Evolutionary conservation across 2,888 invertebrate species (phyloP).

Genomic region (Stratiomys singularior): DNA sequence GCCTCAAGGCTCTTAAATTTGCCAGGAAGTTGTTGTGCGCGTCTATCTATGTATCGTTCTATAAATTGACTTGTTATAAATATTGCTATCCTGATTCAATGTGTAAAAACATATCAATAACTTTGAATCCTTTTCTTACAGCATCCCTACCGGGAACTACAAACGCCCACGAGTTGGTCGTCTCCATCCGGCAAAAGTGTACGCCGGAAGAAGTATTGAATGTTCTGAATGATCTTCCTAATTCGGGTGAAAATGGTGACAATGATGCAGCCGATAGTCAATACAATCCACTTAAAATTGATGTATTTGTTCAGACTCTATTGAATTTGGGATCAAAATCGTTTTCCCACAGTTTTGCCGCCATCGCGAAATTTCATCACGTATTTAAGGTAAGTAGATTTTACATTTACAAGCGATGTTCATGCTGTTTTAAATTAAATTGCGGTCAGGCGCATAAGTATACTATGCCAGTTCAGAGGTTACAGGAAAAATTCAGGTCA

Average conservation of each 20-base stretch:
- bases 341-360: conserved; percentile 98
- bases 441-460: too few species aligned
- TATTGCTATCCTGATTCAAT: too few species aligned
- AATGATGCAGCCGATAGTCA: conserved; percentile 74
- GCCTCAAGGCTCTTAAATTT: too few species aligned
- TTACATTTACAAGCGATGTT: too few species aligned
- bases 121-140: conserved; percentile 57
- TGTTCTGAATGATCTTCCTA: conserved; percentile 86
- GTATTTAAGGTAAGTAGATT: conserved; percentile 79
- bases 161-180: conserved; percentile 86
- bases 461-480: not conserved
- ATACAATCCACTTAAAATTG: conserved; percentile 93
- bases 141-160: conserved; percentile 82
- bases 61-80: too few species aligned
- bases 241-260: conserved; percentile 72
- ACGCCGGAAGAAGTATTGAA: conserved; percentile 89
- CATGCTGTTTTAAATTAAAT: not conserved
- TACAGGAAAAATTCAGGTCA: not conserved
- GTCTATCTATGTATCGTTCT: too few species aligned
- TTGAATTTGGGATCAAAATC: conserved; percentile 95
- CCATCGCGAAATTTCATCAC: conserved; percentile 95
- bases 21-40: too few species aligned
- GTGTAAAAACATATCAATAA: too few species aligned
- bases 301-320: conserved; percentile 95
- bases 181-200: conserved; percentile 89